Conservation (phyloP, 1,140 invertebrate species). For the Drosophila biarmipes region DNA sequence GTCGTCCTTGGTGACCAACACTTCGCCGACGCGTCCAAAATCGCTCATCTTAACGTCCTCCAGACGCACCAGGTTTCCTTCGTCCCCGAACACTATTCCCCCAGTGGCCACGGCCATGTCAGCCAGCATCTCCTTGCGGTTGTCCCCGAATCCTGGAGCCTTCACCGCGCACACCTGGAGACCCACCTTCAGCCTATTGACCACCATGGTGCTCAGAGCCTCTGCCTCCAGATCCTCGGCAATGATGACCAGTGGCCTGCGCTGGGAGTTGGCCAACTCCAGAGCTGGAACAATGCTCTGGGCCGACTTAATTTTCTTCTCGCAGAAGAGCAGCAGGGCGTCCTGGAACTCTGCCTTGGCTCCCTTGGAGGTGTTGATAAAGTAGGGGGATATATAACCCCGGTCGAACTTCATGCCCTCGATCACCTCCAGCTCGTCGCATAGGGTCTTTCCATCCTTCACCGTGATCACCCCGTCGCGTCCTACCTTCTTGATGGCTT, state of each 20-base stretch:
- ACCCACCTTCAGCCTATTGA: slow-evolving; percentile 98
- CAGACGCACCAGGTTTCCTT: slow-evolving; percentile 97
- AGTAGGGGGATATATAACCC: slow-evolving; percentile 99
- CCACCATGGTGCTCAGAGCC: slow-evolving; percentile 97
- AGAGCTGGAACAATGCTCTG: slow-evolving; percentile 98
- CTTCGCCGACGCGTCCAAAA: slow-evolving; percentile 97
- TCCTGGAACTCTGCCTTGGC: slow-evolving; percentile 99
- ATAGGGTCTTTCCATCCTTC: slow-evolving; percentile 99
- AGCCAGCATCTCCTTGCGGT: slow-evolving; percentile 97
- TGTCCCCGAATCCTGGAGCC: slow-evolving; percentile 99
- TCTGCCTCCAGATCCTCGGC: slow-evolving; percentile 99
- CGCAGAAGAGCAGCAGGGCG: slow-evolving; percentile 95
- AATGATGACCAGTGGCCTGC: slow-evolving; percentile 97
- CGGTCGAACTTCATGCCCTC: slow-evolving; percentile 99
- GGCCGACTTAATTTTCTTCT: slow-evolving; percentile 99
- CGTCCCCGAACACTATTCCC: slow-evolving; percentile 99
- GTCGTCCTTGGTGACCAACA: slow-evolving; percentile 99
- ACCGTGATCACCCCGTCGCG: slow-evolving; percentile 99
- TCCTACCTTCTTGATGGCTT: slow-evolving; percentile 99
- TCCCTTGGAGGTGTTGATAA: slow-evolving; percentile 98
- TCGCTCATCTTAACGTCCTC: slow-evolving; percentile 96
- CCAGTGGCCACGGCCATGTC: slow-evolving; percentile 99
- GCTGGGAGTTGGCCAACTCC: slow-evolving; percentile 96
- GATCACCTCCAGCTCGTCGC: slow-evolving; percentile 98
- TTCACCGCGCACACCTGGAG: slow-evolving; percentile 99